Evolutionary conservation across 2,888 invertebrate genomes (phyloP).

Genomic region (Folsomia manolachei): DNA sequence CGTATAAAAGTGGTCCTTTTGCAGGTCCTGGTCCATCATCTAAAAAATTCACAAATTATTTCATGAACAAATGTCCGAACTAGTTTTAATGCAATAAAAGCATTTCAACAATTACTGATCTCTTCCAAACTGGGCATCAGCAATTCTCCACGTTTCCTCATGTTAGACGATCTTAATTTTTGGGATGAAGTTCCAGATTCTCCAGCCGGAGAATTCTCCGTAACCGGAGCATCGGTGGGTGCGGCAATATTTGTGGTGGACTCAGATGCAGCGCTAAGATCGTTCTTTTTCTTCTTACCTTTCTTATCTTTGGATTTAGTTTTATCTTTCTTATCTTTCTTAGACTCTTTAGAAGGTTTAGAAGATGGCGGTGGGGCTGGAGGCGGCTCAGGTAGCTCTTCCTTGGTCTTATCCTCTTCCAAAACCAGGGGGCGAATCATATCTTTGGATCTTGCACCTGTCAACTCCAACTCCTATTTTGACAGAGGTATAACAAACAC

Average conservation of each 20-base stretch:
- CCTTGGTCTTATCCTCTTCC: neutral
- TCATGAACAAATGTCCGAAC: too few species aligned
- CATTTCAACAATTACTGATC: slow-evolving; percentile 20
- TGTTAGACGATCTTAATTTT: slow-evolving; percentile 20
- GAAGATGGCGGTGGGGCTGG: slow-evolving; percentile 20
- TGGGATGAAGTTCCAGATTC: neutral
- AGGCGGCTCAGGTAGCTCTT: slow-evolving; percentile 6
- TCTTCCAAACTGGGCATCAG: slow-evolving; percentile 30
- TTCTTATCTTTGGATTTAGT: slow-evolving; percentile 11
- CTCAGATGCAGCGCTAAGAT: neutral
- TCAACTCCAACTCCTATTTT: slow-evolving; percentile 26
- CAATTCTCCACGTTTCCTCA: slow-evolving; percentile 36
- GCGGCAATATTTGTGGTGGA: neutral
- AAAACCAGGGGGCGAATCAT: slow-evolving; percentile 11
- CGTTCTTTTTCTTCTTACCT: slow-evolving; percentile 9
- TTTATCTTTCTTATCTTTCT: neutral
- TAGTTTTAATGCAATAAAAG: too few species aligned
- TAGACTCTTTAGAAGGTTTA: neutral
- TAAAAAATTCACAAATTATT: too few species aligned
- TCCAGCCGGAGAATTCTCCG: neutral
- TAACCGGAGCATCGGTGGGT: too few species aligned
- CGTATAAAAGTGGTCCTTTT: slow-evolving; percentile 37
- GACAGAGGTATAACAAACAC: neutral
- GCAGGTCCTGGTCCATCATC: slow-evolving; percentile 45
- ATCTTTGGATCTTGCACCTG: slow-evolving; percentile 38